Evolutionary conservation across 2,888 invertebrate species (phyloP).

Genomic region (Pammene aurita): DNA sequence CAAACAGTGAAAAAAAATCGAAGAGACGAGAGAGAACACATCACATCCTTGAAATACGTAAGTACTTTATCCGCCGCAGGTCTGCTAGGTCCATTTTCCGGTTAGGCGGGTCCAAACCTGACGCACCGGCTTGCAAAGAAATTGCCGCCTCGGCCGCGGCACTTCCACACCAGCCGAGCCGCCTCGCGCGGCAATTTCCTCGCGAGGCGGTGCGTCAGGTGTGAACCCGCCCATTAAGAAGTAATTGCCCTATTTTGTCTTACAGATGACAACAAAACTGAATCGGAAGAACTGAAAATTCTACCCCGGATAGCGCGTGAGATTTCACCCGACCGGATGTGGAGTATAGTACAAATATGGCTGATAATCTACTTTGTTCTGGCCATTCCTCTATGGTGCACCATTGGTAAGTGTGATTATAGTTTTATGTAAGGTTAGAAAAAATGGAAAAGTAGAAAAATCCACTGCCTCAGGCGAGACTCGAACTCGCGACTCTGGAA

Average conservation of each 20-base stretch:
- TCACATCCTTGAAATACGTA: conserved; percentile 57
- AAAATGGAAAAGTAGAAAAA: no score
- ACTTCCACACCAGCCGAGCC: no score
- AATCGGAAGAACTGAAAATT: background rate
- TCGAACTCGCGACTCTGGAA: no score
- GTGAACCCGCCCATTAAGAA: background rate
- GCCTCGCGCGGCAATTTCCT: no score
- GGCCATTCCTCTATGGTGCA: conserved; percentile 71
- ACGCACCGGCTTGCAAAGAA: no score
- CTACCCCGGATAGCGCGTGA: conserved; percentile 43
- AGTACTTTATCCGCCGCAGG: background rate
- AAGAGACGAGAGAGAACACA: conserved; percentile 58
- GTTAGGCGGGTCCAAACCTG: no score
- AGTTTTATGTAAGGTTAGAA: no score
- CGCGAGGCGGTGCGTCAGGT: no score
- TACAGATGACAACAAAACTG: background rate
- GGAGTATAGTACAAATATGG: conserved; percentile 61
- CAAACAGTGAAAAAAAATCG: conserved; percentile 55
- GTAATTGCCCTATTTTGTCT: background rate
- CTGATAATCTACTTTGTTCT: conserved; percentile 58
- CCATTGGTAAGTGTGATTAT: conserved; percentile 59
- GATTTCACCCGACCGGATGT: conserved; percentile 48
- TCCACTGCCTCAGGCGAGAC: no score
- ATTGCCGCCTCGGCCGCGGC: no score
- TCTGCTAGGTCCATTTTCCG: no score